Conservation (phyloP, 1,140 invertebrate genomes). For the Cepaea nemoralis region DNA sequence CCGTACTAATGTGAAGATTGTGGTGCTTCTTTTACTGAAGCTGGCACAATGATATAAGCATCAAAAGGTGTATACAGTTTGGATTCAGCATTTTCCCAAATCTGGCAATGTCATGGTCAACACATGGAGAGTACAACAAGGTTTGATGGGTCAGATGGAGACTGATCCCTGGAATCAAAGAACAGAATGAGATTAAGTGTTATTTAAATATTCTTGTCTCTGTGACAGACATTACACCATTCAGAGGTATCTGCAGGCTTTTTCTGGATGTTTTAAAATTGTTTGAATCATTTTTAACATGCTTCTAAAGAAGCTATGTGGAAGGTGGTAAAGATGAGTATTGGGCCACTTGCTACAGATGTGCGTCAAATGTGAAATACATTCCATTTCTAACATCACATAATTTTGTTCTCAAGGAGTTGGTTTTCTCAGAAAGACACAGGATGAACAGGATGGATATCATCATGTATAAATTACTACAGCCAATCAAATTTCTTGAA, state of each 20-base stretch:
- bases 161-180: background rate
- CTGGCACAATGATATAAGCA: too few species aligned
- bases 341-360: constrained; percentile 34
- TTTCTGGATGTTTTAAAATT: constrained; percentile 9
- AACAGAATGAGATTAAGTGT: background rate
- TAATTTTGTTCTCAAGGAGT: background rate
- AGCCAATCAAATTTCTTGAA: constrained; percentile 17
- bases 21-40: too few species aligned
- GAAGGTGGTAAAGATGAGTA: constrained; percentile 17
- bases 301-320: constrained; percentile 8
- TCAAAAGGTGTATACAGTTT: background rate
- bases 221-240: background rate
- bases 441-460: constrained; percentile 24
- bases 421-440: background rate
- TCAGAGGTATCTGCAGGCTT: background rate
- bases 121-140: constrained; percentile 1
- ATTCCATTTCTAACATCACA: constrained; percentile 18
- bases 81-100: constrained; percentile 24
- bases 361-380: background rate
- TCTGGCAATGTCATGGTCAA: constrained; percentile 11
- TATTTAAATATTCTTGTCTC: background rate
- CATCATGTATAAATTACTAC: constrained; percentile 14
- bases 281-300: constrained; percentile 7
- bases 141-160: constrained; percentile 1
- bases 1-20: too few species aligned